Evolutionary conservation across 2,113 vertebrate genomes (phyloP), one percentile per base, ranked within the genome.

Genomic region (Lophius piscatorius): DNA sequence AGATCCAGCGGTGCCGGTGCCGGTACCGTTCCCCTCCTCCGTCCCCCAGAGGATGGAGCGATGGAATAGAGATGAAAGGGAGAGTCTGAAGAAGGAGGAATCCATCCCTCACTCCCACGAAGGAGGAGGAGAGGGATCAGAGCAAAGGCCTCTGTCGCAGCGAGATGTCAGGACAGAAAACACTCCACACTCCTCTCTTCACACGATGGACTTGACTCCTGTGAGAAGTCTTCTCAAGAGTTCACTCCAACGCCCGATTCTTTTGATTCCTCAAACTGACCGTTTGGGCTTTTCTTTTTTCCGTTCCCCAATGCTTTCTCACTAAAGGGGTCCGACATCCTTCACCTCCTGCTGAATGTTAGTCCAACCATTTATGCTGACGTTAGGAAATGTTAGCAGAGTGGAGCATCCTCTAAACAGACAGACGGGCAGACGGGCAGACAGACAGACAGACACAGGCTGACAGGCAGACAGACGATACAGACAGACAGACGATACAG

Each of bases 61-160:
- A 87, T 84, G 76, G 68, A 61, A 26, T 49, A 39, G 63, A 89
- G 87, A 89, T 89, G 81, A 89, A 87, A 89, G 83, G 58, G 63
- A 81, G 76, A 87, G 81, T 80, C 85, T 86, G 85, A 89, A 87
- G 85, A 81, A 77, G 82, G 59, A 78, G 61, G 67, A 80, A 86
- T 85, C 74, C 74, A 78, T 74, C 81, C 75, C 75, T 82, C 17
- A 35, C 71, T 77, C 66, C 80, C 74, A 78, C 4, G 44, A 64
- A 86, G 80, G 76, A 80, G 79, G 84, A 82, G 76, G 74, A 60
- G 74, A 59, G 63, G 80, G 80, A 86, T 86, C 74, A 83, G 83
- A 80, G 82, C 76, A 74, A 64, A 76, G 82, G 84, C 72, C 82
- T 69, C 62, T 78, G 76, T 85, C 84, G 81, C 84, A 76, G 82